A percentile compares a stretch with the other conserved stretches of the same genome.
These are phyloP conservation scores for Cataglyphis altisquamis DNA, from an alignment of 2,888 invertebrate species.

Conservation along the genomic window DNA sequence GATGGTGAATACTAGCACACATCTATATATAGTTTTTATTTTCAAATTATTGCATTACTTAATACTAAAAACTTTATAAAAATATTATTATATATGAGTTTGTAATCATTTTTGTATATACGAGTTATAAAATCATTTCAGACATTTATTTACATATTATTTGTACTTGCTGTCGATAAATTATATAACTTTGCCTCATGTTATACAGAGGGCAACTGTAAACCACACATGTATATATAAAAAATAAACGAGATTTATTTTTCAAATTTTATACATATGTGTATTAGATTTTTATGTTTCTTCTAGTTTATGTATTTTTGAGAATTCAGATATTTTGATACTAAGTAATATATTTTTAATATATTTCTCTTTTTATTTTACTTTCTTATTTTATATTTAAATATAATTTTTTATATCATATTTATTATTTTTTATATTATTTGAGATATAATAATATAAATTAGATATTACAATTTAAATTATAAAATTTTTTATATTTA, in stretches of 20 bases:
- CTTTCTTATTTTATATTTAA: conserved; percentile 1
- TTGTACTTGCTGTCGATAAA: conserved; percentile 27
- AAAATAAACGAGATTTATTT: neutral
- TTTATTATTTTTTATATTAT: neutral
- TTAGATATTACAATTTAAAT: neutral
- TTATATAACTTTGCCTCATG: neutral
- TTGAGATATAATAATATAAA: neutral
- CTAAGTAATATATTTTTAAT: neutral
- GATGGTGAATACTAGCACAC: neutral
- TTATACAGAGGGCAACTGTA: conserved; percentile 37
- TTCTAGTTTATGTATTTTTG: neutral
- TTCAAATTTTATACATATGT: neutral
- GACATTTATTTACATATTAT: neutral
- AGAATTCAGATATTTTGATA: neutral
- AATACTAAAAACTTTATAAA: neutral
- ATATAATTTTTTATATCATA: conserved; percentile 2
- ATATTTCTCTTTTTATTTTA: neutral
- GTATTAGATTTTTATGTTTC: neutral
- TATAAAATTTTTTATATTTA: neutral
- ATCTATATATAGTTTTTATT: neutral
- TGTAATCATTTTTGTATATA: neutral
- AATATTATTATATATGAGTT: neutral
- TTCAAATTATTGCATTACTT: neutral
- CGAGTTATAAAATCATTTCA: conserved; percentile 1
- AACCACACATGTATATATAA: neutral